Conservation (phyloP, 2,797 vertebrate genomes). For the Rousettus madagascariensis region DNA sequence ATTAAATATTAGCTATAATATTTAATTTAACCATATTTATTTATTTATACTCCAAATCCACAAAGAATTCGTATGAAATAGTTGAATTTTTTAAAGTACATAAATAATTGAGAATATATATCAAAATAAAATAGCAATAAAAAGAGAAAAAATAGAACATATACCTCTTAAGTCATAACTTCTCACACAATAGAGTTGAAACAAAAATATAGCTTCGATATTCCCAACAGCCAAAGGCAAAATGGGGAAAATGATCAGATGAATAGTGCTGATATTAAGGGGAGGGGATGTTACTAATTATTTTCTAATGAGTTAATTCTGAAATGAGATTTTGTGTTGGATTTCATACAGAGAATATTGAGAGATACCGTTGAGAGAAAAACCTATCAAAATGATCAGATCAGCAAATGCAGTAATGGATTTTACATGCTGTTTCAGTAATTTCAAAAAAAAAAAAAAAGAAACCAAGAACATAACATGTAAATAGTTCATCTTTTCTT, state of each 20-base stretch:
- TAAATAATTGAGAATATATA: slow-evolving; percentile 27
- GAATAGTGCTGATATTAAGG: background rate
- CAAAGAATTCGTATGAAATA: slow-evolving; percentile 32
- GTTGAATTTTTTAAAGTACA: background rate
- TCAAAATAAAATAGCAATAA: background rate
- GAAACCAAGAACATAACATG: background rate
- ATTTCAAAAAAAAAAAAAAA: background rate
- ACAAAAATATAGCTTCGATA: background rate
- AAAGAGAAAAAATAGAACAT: background rate
- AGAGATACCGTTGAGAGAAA: background rate
- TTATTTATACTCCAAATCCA: slow-evolving; percentile 45
- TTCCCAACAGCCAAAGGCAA: background rate
- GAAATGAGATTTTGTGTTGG: slow-evolving; percentile 15
- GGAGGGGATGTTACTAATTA: background rate
- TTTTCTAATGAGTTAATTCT: slow-evolving; percentile 45
- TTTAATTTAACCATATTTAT: slow-evolving; percentile 33
- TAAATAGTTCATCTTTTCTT: slow-evolving; percentile 21
- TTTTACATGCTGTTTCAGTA: background rate
- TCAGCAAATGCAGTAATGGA: background rate
- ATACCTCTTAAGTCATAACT: background rate
- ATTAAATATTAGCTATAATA: slow-evolving; percentile 55
- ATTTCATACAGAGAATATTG: background rate
- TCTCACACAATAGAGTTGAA: background rate
- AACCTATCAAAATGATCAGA: background rate
- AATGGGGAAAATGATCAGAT: background rate